Percentiles rank a stretch among this genome's conserved stretches.
Evolutionary conservation across 2,113 vertebrate species (phyloP).

Genomic region (Pelecanoides urinatrix): DNA sequence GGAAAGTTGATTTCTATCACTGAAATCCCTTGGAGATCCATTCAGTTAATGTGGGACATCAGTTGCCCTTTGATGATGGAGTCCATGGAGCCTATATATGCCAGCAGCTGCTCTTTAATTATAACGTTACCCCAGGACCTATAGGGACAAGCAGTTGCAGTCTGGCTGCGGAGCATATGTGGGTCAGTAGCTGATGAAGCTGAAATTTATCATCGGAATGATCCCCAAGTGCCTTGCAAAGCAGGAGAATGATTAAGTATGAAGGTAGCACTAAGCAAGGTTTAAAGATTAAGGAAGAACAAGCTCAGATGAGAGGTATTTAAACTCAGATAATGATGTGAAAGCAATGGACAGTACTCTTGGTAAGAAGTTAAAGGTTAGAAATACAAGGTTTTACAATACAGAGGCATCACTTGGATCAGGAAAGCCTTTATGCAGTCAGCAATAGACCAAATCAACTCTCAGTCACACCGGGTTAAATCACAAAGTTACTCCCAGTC

Average conservation of each 20-base stretch:
- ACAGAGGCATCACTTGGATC: conserved; percentile 4
- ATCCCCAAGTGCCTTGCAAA: conserved; percentile 49
- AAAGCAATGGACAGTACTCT: conserved; percentile 52
- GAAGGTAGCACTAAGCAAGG: conserved; percentile 49
- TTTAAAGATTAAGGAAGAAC: conserved; percentile 56
- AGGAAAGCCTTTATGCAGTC: neutral
- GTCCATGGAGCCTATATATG: neutral
- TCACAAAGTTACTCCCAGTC: neutral
- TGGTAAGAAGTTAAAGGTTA: conserved; percentile 59
- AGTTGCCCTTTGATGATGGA: conserved; percentile 35
- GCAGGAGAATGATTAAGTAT: conserved; percentile 59
- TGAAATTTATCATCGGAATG: conserved; percentile 65
- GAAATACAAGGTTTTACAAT: conserved; percentile 46
- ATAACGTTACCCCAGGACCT: conserved; percentile 29
- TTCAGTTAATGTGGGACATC: conserved; percentile 57
- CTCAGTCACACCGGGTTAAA: conserved; percentile 28
- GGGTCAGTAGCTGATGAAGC: conserved; percentile 62
- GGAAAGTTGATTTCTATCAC: neutral
- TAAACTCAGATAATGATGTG: conserved; percentile 56
- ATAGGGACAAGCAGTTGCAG: conserved; percentile 16
- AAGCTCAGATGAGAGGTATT: conserved; percentile 25
- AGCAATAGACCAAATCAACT: conserved; percentile 33
- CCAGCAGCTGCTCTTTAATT: conserved; percentile 63
- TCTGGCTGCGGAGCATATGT: neutral
- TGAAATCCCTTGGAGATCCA: conserved; percentile 24